Evolutionary conservation across 1,140 invertebrate genomes (phyloP).

Genomic region (Chironomus tepperi): DNA sequence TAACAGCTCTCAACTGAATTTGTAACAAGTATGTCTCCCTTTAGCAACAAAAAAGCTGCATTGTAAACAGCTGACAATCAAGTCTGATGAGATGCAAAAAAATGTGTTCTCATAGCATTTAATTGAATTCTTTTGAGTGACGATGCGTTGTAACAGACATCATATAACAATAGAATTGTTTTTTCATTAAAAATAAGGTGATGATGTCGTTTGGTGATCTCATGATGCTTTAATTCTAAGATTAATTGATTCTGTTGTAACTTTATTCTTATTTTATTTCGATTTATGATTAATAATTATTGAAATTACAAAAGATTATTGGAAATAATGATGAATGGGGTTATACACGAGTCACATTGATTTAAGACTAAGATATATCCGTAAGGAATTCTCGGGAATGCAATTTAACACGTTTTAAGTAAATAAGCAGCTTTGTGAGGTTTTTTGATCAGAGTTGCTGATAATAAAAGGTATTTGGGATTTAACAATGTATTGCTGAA

Average conservation of each 20-base stretch:
- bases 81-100: conserved; percentile 3
- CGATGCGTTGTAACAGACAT: background rate
- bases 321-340: too few species aligned
- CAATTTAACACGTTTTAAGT: too few species aligned
- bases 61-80: background rate
- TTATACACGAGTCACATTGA: too few species aligned
- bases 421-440: too few species aligned
- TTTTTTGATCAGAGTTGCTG: too few species aligned
- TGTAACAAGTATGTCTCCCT: too few species aligned
- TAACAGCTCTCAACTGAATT: background rate
- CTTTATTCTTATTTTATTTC: background rate
- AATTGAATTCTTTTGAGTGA: background rate
- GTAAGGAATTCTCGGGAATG: too few species aligned
- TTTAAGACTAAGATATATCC: too few species aligned
- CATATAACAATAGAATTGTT: background rate
- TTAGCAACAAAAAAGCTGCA: too few species aligned
- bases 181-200: background rate
- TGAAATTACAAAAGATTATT: too few species aligned
- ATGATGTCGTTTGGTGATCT: background rate
- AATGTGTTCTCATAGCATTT: background rate
- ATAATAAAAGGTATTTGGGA: too few species aligned
- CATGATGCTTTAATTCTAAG: conserved; percentile 2
- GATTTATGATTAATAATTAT: background rate
- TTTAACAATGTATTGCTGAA: too few species aligned
- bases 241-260: background rate